Percentiles rank a stretch among this genome's conserved stretches.
These are phyloP conservation scores for Eilema caniola DNA, from an alignment of 2,888 invertebrate genomes.

Conservation along the genomic window DNA sequence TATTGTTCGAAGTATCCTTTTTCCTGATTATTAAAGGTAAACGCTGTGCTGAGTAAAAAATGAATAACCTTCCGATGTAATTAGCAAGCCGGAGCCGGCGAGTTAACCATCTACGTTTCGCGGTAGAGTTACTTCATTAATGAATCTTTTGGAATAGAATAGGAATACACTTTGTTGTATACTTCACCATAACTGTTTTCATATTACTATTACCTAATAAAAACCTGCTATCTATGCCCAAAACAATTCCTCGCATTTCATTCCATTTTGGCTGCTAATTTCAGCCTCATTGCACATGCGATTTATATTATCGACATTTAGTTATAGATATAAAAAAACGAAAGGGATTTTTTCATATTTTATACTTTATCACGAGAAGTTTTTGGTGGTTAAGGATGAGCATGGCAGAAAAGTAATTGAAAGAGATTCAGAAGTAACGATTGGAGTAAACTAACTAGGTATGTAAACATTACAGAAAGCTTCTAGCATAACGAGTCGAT, in stretches of 20 bases:
- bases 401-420: background rate
- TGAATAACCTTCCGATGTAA: constrained; percentile 41
- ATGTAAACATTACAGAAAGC: background rate
- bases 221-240: too few relatives aligned
- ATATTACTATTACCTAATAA: too few relatives aligned
- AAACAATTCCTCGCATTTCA: too few relatives aligned
- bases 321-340: too few relatives aligned
- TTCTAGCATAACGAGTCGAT: background rate
- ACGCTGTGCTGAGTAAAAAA: constrained; percentile 33
- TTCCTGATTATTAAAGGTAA: constrained; percentile 31
- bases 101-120: constrained; percentile 32
- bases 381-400: background rate
- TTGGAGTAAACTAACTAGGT: background rate
- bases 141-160: constrained; percentile 23
- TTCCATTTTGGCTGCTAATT: too few relatives aligned
- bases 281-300: too few relatives aligned
- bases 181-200: too few relatives aligned
- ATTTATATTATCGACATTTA: too few relatives aligned
- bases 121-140: constrained; percentile 28
- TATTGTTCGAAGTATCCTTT: constrained; percentile 11
- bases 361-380: background rate
- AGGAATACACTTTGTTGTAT: background rate
- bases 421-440: background rate
- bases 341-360: too few relatives aligned
- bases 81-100: constrained; percentile 39